Conservation (phyloP, 2,113 vertebrate genomes). For the Cnemophilus loriae region DNA sequence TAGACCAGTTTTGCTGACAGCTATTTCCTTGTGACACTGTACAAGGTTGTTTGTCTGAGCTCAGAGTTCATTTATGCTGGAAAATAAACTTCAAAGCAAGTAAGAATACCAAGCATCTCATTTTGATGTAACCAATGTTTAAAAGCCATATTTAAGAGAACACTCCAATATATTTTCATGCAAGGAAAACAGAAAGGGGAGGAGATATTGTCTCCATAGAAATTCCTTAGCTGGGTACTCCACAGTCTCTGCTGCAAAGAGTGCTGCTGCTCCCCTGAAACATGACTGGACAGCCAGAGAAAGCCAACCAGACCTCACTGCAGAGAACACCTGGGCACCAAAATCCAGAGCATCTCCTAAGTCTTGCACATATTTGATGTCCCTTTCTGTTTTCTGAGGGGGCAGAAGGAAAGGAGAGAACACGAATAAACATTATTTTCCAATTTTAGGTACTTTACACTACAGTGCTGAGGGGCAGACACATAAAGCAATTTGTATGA, state of each 20-base stretch:
- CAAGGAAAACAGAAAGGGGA: not conserved
- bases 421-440: not conserved
- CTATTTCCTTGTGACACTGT: not conserved
- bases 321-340: not conserved
- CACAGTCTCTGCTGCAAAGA: not conserved
- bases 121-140: not conserved
- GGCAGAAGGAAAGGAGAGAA: not conserved
- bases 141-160: slow-evolving; percentile 29
- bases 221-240: not conserved
- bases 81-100: slow-evolving; percentile 30
- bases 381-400: not conserved
- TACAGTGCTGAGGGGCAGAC: not conserved
- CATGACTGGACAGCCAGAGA: not conserved
- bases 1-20: not conserved
- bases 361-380: not conserved
- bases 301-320: not conserved
- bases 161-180: not conserved
- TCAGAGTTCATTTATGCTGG: not conserved
- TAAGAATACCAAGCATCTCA: not conserved
- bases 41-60: not conserved
- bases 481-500: not conserved
- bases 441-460: not conserved
- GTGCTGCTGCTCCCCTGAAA: not conserved
- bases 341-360: not conserved
- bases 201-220: not conserved